Evolutionary conservation across 2,888 invertebrate species (phyloP).

Genomic region (Tineola bisselliella): DNA sequence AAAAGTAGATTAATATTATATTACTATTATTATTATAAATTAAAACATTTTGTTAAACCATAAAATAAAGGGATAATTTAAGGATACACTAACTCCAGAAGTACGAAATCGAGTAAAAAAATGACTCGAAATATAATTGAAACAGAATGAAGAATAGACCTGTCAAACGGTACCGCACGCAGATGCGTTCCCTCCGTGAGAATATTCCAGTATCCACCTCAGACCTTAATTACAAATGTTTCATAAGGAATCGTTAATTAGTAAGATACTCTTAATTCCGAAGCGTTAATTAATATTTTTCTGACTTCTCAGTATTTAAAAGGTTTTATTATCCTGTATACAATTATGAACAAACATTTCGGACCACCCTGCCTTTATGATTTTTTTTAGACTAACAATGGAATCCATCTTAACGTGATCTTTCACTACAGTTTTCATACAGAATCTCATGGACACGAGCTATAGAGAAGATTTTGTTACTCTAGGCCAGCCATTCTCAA

Average conservation of each 20-base stretch:
- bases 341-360: not conserved
- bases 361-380: slow-evolving; percentile 2
- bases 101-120: too few relatives aligned
- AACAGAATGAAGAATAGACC: not conserved
- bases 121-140: too few relatives aligned
- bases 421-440: too few relatives aligned
- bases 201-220: not conserved
- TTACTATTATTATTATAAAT: too few relatives aligned
- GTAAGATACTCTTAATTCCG: slow-evolving; percentile 65
- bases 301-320: slow-evolving; percentile 38
- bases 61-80: too few relatives aligned
- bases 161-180: not conserved
- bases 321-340: slow-evolving; percentile 10
- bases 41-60: too few relatives aligned
- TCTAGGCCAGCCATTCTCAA: too few relatives aligned
- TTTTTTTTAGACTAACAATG: not conserved
- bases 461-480: too few relatives aligned
- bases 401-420: too few relatives aligned
- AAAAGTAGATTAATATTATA: too few relatives aligned
- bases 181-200: slow-evolving; percentile 4
- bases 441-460: too few relatives aligned
- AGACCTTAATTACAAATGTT: slow-evolving; percentile 55
- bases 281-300: slow-evolving; percentile 68
- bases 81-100: too few relatives aligned
- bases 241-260: slow-evolving; percentile 68